Evolutionary conservation across 2,888 invertebrate genomes (phyloP).

Genomic region (Drosophila greeni): DNA sequence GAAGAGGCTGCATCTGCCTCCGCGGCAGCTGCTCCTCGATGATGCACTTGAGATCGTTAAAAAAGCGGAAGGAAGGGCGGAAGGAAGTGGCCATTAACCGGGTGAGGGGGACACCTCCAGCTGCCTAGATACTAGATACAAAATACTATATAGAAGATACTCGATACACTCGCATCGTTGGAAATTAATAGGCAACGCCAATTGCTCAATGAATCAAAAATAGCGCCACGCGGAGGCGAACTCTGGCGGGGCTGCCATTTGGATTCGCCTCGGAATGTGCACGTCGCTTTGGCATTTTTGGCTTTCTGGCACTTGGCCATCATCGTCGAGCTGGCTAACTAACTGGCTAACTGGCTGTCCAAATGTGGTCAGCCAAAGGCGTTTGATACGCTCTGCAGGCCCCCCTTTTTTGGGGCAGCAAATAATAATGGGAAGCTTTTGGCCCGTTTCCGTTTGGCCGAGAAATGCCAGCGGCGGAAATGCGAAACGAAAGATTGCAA

Average conservation of each 20-base stretch:
- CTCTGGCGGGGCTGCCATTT: conserved; percentile 14
- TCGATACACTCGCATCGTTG: conserved; percentile 4
- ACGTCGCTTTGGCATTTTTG: conserved; percentile 34
- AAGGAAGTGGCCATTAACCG: conserved; percentile 61
- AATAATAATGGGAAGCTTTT: conserved; percentile 24
- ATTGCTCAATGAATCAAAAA: conserved; percentile 68
- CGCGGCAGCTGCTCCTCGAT: conserved; percentile 21
- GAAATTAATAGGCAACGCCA: conserved; percentile 45
- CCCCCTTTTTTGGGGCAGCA: conserved; percentile 22
- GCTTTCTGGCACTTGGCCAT: conserved; percentile 40
- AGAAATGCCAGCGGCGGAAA: conserved; percentile 34
- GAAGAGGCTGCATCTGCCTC: conserved; percentile 8
- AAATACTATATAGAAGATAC: conserved; percentile 8
- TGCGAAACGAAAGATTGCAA: conserved; percentile 28
- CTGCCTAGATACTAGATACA: conserved; percentile 2
- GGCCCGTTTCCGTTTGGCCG: conserved; percentile 37
- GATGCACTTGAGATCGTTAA: conserved; percentile 57
- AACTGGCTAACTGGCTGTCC: conserved; percentile 23
- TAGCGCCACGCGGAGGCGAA: conserved; percentile 43
- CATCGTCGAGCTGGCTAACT: conserved; percentile 1
- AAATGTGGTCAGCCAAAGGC: conserved; percentile 51
- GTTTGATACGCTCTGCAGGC: conserved; percentile 68
- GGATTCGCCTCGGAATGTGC: conserved; percentile 36
- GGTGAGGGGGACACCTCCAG: conserved; percentile 20
- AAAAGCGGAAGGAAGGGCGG: conserved; percentile 47